Base-by-base conservation (phyloP, 37 sponge, comb jelly and placozoan species). In the Lycopodina hypogea region DNA sequence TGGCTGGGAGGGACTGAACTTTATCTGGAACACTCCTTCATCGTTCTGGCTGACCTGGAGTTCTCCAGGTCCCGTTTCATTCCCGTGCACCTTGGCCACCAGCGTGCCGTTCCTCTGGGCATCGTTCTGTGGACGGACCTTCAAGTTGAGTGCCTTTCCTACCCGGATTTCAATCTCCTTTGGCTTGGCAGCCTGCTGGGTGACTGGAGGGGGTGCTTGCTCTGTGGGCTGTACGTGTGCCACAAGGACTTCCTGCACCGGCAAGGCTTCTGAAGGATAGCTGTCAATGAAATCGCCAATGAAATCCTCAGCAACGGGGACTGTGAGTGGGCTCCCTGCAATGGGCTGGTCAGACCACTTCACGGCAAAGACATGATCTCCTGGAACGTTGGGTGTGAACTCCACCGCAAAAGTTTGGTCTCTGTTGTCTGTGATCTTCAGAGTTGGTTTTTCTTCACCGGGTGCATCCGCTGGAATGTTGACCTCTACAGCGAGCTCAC, bases 321-420 rank as follows among this genome's bases (percentile, higher is more conserved):
- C 92, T 40, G 68, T 69, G 82, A 94, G 88, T 0, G 95, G 95
- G 33, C 85, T 87, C 6, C 89, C 92, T 23, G 92, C 86, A 32
- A 94, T 58, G 68, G 71, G 76, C 19, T 48, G 40, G 12, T 81
- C 95, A 0, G 92, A 76, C 92, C 92, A 91, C 15, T 64, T 81
- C 60, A 94, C 78, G 39, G 72, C 84, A 33, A 91, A 55, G 4
- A 51, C 56, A 76, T 94, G 88, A 40, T 76, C 67, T 17, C 94
- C 94, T 1, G 68, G 53, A 56, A 60, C 61, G 21, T 62, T 83
- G 15, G 66, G 73, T 19, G 69, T 79, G 76, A 91, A 94, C 24
- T 89, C 92, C 6, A 84, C 81, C 0, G 89, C 92, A 29, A 59
- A 65, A 12, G 87, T 81, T 53, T 81, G 76, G 59, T 66, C 72